Evolutionary conservation across 2,113 vertebrate species (phyloP), one percentile per base, ranked within the genome.

Genomic region (Toxostoma redivivum): DNA sequence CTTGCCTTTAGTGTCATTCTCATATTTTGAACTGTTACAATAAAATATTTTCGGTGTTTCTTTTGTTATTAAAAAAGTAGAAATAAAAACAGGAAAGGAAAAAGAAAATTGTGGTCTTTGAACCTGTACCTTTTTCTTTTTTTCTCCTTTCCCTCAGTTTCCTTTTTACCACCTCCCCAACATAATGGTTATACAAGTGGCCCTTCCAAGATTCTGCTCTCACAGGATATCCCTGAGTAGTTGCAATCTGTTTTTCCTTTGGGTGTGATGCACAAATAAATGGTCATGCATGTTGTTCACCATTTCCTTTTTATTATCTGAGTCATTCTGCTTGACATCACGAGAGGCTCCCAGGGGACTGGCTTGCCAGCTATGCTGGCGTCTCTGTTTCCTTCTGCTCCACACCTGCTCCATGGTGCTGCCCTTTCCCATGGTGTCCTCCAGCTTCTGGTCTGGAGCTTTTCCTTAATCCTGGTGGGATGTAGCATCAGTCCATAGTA

Each of bases 241-340:
- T 8, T 94, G 57, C 77, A 90, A 2, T 86, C 42, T 94, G 35
- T 89, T 95, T 95, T 87, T 83, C 31, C 60, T 85, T 85, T 93
- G 83, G 77, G 78, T 0, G 40, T 80, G 60, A 91, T 90, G 35
- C 5, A 4, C 45, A 58, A 60, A 33, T 61, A n/a, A 60, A 60
- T 44, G 38, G 40, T 73, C 27, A 11, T 70, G 61, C 22, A 1
- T 71, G 70, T 69, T 93, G 28, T 70, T 92, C 74, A 51, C 35
- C 0, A 0, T 88, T 88, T 94, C 77, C 86, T 54, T 70, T 95
- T 87, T 74, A 70, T 84, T 69, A 79, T 87, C 54, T 77, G 87
- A 96, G 58, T 90, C 90, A 89, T 58, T 77, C 60, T 56, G 27
- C 45, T 50, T 86, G 19, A 62, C 72, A 76, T 84, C 80, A 85